phyloP scores from a whole-genome alignment of 2,113 vertebrate genomes.

The Chaetodon auriga region DNA sequence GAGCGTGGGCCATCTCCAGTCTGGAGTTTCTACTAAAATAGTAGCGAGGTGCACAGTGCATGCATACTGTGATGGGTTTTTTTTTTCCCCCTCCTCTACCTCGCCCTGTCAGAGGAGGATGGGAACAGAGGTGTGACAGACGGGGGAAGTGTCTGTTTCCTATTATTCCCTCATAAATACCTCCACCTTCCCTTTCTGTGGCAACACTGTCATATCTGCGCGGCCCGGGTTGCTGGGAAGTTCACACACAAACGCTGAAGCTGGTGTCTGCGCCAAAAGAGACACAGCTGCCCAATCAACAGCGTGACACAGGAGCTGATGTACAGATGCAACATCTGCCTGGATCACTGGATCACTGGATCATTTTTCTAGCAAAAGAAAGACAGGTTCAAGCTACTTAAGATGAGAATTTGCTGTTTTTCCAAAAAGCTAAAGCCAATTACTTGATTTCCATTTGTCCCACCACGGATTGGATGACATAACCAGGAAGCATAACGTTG shows the following conservation, averaged over 20 bases:
- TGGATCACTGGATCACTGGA: too few species aligned
- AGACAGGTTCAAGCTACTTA: too few species aligned
- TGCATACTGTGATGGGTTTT: background rate
- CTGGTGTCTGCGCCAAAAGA: background rate
- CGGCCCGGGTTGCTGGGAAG: slow-evolving; percentile 30
- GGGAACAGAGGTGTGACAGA: slow-evolving; percentile 56
- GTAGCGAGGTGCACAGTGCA: background rate
- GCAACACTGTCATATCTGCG: slow-evolving; percentile 1
- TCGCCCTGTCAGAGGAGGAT: slow-evolving; percentile 26
- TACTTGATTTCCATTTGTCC: too few species aligned
- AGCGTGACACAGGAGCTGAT: background rate
- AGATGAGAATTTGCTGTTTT: too few species aligned
- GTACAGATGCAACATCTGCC: background rate
- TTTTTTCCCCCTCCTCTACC: background rate
- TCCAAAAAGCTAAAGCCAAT: too few species aligned
- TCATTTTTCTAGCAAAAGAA: too few species aligned
- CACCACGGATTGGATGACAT: too few species aligned
- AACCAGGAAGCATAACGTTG: too few species aligned
- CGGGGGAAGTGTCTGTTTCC: slow-evolving; percentile 83
- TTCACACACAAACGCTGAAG: slow-evolving; percentile 47
- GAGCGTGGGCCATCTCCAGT: slow-evolving; percentile 8
- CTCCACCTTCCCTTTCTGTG: slow-evolving; percentile 62
- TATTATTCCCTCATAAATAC: slow-evolving; percentile 73
- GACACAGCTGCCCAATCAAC: background rate
- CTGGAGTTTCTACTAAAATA: slow-evolving; percentile 10